phyloP scores from a whole-genome alignment of 2,797 vertebrate species.

The Rhynchotus rufescens region DNA sequence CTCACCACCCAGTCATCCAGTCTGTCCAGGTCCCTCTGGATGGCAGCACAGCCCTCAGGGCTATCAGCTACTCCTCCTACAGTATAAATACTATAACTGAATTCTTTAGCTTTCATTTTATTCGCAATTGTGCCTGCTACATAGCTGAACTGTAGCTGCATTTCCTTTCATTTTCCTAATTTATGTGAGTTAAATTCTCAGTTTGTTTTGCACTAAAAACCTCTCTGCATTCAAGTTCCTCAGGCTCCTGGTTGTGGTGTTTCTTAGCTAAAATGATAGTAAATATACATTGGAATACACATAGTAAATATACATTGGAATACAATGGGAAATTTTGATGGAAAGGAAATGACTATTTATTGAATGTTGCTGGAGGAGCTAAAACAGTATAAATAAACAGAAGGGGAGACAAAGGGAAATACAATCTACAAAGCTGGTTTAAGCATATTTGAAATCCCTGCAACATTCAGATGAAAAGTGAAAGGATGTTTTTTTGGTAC shows the following conservation, averaged over 20 bases:
- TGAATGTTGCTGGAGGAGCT: slow-evolving; percentile 7
- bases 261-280: not conserved
- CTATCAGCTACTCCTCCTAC: not conserved
- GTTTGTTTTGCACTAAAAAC: not conserved
- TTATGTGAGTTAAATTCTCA: not conserved
- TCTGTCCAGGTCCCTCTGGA: too few species aligned
- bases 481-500: not conserved
- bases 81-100: not conserved
- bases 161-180: not conserved
- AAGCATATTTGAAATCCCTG: not conserved
- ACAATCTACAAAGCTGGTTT: not conserved
- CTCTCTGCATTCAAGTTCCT: not conserved
- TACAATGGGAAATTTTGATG: not conserved
- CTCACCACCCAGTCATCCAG: too few species aligned
- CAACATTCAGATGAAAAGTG: not conserved
- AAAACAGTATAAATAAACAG: slow-evolving; percentile 42
- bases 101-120: not conserved
- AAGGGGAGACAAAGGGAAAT: slow-evolving; percentile 44
- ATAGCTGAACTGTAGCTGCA: not conserved
- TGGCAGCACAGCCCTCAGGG: too few species aligned
- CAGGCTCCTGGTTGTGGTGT: not conserved
- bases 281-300: not conserved
- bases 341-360: slow-evolving; percentile 32
- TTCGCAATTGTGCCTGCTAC: not conserved
- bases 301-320: not conserved